Evolutionary conservation across 1,140 invertebrate genomes (phyloP).

Genomic region (Drosophila chauvacae): DNA sequence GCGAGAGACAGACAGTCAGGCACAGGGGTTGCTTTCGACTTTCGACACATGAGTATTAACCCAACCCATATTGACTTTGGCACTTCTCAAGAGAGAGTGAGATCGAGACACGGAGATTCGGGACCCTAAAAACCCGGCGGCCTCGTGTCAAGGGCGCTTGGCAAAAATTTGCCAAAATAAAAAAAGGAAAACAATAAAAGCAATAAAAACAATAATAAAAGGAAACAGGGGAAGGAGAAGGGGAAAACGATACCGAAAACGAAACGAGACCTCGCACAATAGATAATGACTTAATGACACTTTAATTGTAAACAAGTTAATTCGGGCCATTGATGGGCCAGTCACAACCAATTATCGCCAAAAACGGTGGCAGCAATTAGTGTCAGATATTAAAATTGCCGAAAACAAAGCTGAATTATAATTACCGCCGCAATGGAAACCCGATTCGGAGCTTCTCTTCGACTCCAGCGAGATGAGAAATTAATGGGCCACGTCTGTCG

Average conservation of each 20-base stretch:
- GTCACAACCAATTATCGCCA: conserved; percentile 75
- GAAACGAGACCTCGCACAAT: conserved; percentile 60
- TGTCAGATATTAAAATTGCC: conserved; percentile 65
- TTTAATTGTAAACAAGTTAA: conserved; percentile 82
- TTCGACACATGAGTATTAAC: conserved; percentile 47
- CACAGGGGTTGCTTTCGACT: conserved; percentile 69
- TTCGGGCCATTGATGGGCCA: conserved; percentile 68
- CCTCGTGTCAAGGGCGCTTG: conserved; percentile 70
- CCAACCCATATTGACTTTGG: conserved; percentile 56
- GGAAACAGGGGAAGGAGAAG: background rate
- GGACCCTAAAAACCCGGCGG: conserved; percentile 21
- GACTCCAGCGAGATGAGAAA: conserved; percentile 36
- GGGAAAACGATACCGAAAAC: conserved; percentile 10
- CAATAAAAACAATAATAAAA: conserved; percentile 21
- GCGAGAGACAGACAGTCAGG: background rate
- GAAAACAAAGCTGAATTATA: conserved; percentile 65
- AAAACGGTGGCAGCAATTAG: conserved; percentile 79
- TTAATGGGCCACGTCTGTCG: conserved; percentile 70
- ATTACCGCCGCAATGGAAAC: conserved; percentile 47
- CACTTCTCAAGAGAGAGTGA: conserved; percentile 49
- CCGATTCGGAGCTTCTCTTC: conserved; percentile 23
- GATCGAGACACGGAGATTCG: conserved; percentile 18
- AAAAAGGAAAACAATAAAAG: conserved; percentile 28
- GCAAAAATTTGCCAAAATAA: conserved; percentile 62
- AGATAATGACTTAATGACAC: conserved; percentile 80